Evolutionary conservation across 2,113 vertebrate species (phyloP).

Genomic region (Plotosus lineatus): DNA sequence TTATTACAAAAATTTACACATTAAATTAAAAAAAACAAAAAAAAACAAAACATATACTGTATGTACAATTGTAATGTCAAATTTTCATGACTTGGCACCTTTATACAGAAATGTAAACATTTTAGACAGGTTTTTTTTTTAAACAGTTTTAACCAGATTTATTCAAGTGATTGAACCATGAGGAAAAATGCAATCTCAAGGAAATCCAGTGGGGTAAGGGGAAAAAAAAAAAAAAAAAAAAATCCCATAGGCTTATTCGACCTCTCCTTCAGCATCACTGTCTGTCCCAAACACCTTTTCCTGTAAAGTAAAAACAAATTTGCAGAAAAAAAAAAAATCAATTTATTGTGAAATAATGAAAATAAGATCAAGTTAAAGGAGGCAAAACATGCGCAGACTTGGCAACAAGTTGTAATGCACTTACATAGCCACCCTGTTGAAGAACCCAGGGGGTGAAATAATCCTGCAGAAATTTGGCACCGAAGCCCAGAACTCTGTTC

Average conservation of each 20-base stretch:
- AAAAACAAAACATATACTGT: too few relatives aligned
- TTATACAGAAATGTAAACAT: neutral
- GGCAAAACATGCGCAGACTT: too few relatives aligned
- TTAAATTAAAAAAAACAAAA: slow-evolving; percentile 59
- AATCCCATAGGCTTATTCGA: slow-evolving; percentile 46
- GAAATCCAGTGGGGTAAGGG: neutral
- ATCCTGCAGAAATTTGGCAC: slow-evolving; percentile 77
- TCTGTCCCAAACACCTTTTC: slow-evolving; percentile 52
- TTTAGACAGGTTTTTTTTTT: neutral
- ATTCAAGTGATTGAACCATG: slow-evolving; percentile 28
- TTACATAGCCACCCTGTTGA: slow-evolving; percentile 80
- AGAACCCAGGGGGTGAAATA: slow-evolving; percentile 76
- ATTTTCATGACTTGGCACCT: neutral
- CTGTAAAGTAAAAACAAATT: slow-evolving; percentile 54
- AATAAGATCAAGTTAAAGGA: neutral
- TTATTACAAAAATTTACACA: too few relatives aligned
- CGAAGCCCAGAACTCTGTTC: slow-evolving; percentile 75
- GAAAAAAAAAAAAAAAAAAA: neutral
- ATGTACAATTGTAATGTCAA: too few relatives aligned
- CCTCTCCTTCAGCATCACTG: slow-evolving; percentile 48
- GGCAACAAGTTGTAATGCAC: slow-evolving; percentile 41
- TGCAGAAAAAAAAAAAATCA: neutral
- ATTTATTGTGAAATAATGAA: neutral
- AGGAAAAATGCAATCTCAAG: neutral
- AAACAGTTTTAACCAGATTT: neutral